These are phyloP conservation scores for Leptinotarsa peninsularis DNA, from an alignment of 2,888 invertebrate genomes.

Conservation along the genomic window DNA sequence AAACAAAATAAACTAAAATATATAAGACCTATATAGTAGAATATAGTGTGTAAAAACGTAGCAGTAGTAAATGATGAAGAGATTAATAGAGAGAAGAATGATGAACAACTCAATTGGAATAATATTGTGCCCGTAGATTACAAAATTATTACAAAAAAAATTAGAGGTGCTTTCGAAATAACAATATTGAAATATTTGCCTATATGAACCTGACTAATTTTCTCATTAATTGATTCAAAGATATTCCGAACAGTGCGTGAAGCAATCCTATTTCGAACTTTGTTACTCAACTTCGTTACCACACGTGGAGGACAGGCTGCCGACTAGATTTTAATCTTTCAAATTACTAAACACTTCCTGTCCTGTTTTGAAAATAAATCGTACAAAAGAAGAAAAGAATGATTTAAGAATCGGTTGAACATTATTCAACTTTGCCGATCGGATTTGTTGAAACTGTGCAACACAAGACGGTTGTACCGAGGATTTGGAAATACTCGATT, in stretches of 20 bases:
- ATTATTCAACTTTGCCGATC: constrained; percentile 13
- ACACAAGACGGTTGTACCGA: background rate
- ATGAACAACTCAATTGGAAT: too few relatives aligned
- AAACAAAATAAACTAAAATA: too few relatives aligned
- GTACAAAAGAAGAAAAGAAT: constrained; percentile 21
- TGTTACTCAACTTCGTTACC: constrained; percentile 22
- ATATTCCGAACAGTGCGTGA: constrained; percentile 22
- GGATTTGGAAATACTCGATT: constrained; percentile 12
- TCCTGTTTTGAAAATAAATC: constrained; percentile 10
- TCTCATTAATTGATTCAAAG: constrained; percentile 15
- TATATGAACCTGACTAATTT: background rate
- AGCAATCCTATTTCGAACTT: constrained; percentile 25
- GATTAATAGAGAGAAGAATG: too few relatives aligned
- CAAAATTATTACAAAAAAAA: background rate
- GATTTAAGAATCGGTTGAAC: constrained; percentile 22
- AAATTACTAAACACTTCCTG: constrained; percentile 33
- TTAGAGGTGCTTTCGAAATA: background rate
- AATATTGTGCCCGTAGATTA: too few relatives aligned
- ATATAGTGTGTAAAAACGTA: too few relatives aligned
- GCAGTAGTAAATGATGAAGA: too few relatives aligned
- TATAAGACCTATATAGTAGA: too few relatives aligned
- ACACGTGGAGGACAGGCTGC: constrained; percentile 23
- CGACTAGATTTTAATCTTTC: constrained; percentile 28
- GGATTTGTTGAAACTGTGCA: background rate
- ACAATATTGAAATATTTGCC: background rate